A percentile compares a stretch with the other conserved stretches of the same genome.
phyloP scores from a whole-genome alignment of 2,113 vertebrate species.

The Xerus inauris region DNA sequence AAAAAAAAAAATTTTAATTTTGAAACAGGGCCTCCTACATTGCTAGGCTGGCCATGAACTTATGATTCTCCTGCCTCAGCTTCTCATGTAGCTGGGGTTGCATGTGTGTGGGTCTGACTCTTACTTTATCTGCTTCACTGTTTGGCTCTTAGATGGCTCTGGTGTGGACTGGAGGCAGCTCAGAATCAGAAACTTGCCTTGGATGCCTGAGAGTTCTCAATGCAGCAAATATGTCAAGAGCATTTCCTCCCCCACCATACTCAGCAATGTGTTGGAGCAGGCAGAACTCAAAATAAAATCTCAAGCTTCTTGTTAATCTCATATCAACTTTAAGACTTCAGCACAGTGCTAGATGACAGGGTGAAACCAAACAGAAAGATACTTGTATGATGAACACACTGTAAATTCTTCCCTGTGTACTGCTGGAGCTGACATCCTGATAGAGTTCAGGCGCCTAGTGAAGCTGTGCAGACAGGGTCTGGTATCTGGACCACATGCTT shows the following conservation, averaged over 20 bases:
- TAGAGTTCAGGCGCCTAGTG: constrained; percentile 31
- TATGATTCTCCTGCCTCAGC: background rate
- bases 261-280: background rate
- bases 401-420: background rate
- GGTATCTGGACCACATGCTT: background rate
- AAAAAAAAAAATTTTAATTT: no score
- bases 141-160: background rate
- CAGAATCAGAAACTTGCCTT: background rate
- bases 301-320: background rate
- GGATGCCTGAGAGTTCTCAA: background rate
- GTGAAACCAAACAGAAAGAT: constrained; percentile 26
- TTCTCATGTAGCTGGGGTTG: background rate
- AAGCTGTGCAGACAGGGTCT: background rate
- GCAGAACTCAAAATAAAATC: constrained; percentile 30
- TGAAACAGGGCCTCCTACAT: background rate
- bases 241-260: background rate
- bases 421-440: constrained; percentile 40
- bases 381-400: constrained; percentile 40
- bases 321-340: constrained; percentile 24
- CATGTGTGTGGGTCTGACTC: background rate
- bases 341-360: background rate
- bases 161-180: background rate
- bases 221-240: background rate
- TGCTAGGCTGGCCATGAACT: background rate
- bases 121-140: background rate